These are phyloP conservation scores for Drosophila gunungcola DNA, from an alignment of 1,140 invertebrate species.

Conservation along the genomic window DNA sequence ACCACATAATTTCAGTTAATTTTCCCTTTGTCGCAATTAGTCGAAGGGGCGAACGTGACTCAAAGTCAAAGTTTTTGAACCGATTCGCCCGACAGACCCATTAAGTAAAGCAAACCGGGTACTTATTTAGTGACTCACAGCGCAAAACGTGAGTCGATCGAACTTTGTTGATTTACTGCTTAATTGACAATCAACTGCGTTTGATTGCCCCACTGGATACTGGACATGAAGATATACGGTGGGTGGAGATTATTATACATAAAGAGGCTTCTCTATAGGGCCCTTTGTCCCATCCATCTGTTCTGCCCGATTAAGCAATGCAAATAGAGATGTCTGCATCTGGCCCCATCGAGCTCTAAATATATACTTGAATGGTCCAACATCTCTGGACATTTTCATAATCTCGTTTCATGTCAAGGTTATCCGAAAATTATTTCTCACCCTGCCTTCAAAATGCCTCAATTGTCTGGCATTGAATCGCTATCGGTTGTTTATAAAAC, in stretches of 20 bases:
- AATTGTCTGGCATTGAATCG: constrained; percentile 24
- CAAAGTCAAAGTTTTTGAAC: constrained; percentile 39
- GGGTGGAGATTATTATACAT: not conserved
- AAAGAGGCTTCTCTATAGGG: not conserved
- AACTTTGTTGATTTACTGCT: constrained; percentile 32
- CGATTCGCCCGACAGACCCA: constrained; percentile 16
- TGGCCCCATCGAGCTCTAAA: constrained; percentile 19
- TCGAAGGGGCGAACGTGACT: constrained; percentile 42
- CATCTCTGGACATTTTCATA: constrained; percentile 51
- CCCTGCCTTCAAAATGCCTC: constrained; percentile 16
- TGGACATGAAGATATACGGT: constrained; percentile 4
- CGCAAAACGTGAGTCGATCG: constrained; percentile 24
- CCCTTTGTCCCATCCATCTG: constrained; percentile 4
- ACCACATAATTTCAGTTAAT: constrained; percentile 52
- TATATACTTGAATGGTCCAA: constrained; percentile 8
- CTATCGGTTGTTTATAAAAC: constrained; percentile 44
- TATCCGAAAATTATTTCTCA: constrained; percentile 3
- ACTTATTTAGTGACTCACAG: constrained; percentile 28
- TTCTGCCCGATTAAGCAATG: constrained; percentile 20
- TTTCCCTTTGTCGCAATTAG: constrained; percentile 39
- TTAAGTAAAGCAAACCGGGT: constrained; percentile 7
- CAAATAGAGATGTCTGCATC: constrained; percentile 12
- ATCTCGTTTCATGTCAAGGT: constrained; percentile 33
- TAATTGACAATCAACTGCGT: constrained; percentile 52
- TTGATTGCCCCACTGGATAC: constrained; percentile 12